Conservation (phyloP, 2,888 invertebrate genomes). For the Ophioninae sp. region DNA sequence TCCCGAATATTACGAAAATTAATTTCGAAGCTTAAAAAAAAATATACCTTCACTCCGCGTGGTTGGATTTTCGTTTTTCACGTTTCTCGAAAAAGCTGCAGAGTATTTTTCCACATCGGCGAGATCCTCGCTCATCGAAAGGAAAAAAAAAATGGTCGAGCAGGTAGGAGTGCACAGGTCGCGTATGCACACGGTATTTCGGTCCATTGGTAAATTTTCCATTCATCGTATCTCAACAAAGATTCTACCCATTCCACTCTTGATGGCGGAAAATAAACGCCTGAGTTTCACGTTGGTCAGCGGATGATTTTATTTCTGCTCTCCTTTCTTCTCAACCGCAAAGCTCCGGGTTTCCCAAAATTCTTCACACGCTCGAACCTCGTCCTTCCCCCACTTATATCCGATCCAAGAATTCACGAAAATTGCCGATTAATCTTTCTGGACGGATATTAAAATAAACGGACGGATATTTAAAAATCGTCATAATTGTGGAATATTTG, state of each 20-base stretch:
- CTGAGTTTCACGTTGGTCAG: not conserved
- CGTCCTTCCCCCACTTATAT: not conserved
- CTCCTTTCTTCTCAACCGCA: not conserved
- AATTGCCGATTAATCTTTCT: not conserved
- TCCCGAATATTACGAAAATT: not conserved
- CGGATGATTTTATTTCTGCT: not conserved
- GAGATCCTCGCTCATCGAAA: slow-evolving; percentile 53
- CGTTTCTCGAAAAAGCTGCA: slow-evolving; percentile 1
- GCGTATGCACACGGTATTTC: not conserved
- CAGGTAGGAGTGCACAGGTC: slow-evolving; percentile 38
- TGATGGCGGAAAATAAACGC: not conserved
- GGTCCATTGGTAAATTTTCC: slow-evolving; percentile 5
- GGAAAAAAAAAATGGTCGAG: slow-evolving; percentile 38
- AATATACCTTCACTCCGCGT: too few species aligned
- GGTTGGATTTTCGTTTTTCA: slow-evolving; percentile 4
- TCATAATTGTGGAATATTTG: too few species aligned
- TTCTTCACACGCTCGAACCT: not conserved
- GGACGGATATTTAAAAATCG: too few species aligned
- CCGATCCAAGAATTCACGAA: not conserved
- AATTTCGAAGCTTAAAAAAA: not conserved
- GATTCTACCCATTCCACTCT: not conserved
- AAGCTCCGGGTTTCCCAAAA: not conserved
- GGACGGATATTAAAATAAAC: not conserved
- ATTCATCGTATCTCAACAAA: not conserved
- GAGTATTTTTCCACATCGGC: slow-evolving; percentile 3